A percentile compares a stretch with the other conserved stretches of the same genome.
These are phyloP conservation scores for Synodontis membranacea DNA, from an alignment of 2,113 vertebrate genomes.

Conservation along the genomic window DNA sequence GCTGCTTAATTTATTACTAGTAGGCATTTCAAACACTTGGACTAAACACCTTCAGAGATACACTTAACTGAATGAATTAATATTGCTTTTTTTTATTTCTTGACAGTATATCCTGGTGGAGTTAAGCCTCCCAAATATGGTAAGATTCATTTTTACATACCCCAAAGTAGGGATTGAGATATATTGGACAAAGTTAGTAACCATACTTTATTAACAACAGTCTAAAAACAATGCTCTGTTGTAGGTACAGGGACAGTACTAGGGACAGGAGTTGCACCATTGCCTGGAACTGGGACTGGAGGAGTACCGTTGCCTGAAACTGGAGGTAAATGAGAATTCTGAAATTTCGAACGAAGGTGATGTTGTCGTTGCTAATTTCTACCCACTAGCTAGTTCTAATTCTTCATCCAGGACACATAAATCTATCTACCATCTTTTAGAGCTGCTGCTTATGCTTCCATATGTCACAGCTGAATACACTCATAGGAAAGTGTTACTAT, in stretches of 20 bases:
- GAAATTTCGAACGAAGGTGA: neutral
- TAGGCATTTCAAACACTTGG: neutral
- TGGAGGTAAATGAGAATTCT: slow-evolving; percentile 23
- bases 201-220: neutral
- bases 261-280: slow-evolving; percentile 28
- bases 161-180: too few relatives aligned
- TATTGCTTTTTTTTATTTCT: neutral
- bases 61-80: neutral
- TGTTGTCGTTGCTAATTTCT: neutral
- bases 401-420: neutral
- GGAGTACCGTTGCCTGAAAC: neutral
- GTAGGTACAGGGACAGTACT: neutral
- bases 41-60: neutral
- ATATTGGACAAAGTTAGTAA: neutral
- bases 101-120: slow-evolving; percentile 41
- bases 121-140: slow-evolving; percentile 51
- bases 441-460: neutral
- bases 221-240: neutral
- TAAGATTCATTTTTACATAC: neutral
- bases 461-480: neutral
- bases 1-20: neutral
- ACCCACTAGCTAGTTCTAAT: neutral
- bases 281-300: slow-evolving; percentile 31
- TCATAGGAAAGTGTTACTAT: neutral
- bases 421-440: neutral